Conservation (phyloP, 2,113 vertebrate genomes). For the Microcebus jonahi region DNA sequence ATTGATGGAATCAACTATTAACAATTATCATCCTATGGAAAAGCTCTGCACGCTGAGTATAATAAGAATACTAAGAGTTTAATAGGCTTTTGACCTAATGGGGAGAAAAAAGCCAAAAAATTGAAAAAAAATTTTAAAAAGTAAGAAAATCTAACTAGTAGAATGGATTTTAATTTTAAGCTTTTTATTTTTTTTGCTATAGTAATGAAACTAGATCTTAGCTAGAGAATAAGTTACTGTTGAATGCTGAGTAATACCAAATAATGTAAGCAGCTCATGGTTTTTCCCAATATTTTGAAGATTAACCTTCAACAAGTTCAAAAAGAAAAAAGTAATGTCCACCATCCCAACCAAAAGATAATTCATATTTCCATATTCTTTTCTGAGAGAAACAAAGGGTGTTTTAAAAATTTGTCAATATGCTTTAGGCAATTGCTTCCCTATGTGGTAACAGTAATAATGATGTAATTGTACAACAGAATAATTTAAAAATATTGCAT, state of each 20-base stretch:
- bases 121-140: constrained; percentile 19
- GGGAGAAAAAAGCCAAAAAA: neutral
- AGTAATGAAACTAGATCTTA: neutral
- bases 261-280: neutral
- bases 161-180: neutral
- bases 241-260: neutral
- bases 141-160: neutral
- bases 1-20: constrained; percentile 40
- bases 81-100: neutral
- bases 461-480: neutral
- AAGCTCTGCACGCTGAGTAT: neutral
- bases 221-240: neutral
- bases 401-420: neutral
- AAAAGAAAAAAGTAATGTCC: neutral
- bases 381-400: neutral
- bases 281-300: neutral
- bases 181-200: neutral
- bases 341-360: neutral
- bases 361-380: neutral
- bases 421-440: neutral
- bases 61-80: neutral
- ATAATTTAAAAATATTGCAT: neutral
- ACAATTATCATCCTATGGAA: neutral
- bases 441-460: neutral
- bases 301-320: neutral